phyloP scores from a whole-genome alignment of 2,113 vertebrate species.

The Nothobranchius kuhntae region DNA sequence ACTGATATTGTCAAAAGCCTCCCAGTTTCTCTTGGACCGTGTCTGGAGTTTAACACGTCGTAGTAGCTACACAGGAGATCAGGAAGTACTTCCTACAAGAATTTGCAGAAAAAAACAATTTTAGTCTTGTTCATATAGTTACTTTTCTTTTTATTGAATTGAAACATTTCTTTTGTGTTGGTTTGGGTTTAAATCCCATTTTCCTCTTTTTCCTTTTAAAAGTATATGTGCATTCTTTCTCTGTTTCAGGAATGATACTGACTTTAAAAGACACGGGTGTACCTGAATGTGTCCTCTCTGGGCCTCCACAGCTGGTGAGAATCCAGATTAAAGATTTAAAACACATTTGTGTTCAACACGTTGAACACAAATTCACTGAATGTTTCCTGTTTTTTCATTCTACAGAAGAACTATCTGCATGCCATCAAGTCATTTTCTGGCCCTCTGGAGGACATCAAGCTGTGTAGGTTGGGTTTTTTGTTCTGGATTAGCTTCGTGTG shows the following conservation, averaged over 20 bases:
- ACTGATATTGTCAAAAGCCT: not conserved
- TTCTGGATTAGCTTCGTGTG: not conserved
- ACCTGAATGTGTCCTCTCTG: conserved; percentile 87
- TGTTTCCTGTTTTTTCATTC: not conserved
- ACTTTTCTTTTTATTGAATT: not conserved
- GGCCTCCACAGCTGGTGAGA: conserved; percentile 93
- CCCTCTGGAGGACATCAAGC: conserved; percentile 72
- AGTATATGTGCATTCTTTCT: not conserved
- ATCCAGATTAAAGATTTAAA: not conserved
- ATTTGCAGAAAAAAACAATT: too few species aligned
- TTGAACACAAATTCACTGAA: not conserved
- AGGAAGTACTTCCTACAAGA: too few species aligned
- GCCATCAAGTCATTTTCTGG: conserved; percentile 80
- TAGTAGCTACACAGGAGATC: too few species aligned
- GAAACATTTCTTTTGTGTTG: too few species aligned
- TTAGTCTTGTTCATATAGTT: too few species aligned
- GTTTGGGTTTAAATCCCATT: too few species aligned
- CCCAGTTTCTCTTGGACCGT: not conserved
- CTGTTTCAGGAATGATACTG: conserved; percentile 87
- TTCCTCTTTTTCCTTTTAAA: not conserved
- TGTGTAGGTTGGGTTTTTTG: conserved; percentile 61
- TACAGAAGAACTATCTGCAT: conserved; percentile 69
- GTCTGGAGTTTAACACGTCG: too few species aligned
- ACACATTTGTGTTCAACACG: too few species aligned
- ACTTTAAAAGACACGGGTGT: conserved; percentile 89